Base-by-base conservation (phyloP, 1,140 invertebrate genomes). In the Aethina tumida region DNA sequence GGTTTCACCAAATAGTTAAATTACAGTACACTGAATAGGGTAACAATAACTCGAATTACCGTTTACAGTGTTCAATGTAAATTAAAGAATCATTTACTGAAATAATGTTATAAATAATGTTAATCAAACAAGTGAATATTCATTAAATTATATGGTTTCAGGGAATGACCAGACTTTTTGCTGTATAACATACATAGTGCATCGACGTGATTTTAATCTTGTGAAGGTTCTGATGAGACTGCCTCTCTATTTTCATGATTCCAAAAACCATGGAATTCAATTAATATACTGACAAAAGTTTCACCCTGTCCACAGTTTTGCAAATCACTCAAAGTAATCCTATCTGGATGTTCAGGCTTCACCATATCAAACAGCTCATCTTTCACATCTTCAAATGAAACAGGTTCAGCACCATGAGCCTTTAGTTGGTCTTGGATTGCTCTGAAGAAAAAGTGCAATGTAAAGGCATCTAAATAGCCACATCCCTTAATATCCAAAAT, bases 281-380 rank as follows among this genome's bases (percentile, higher is more conserved):
- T 88, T 41, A 97, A 68, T 60, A 97, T 94, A 55, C 85, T 92
- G 7, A 96, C 75, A 39, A 96, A 86, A 4, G 88, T 93, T 52
- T 91, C 89, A 2, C 90, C 93, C 66, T 93, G 87, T 0, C 90
- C 89, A 68, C 72, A 75, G 5, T 62, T 59, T 4, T 81, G 59
- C 32, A 97, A 68, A 71, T 97, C 93, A 52, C 83, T 73, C 1
- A 95, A 63, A 0, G 90, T 95, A 45, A 97, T 94, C 59, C 79
- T 79, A 3, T 75, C 67, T 0, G 88, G 80, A 66, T 95, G 75
- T 35, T 70, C 72, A 1, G 93, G 91, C 52, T 89, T 84, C 0
- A 96, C 86, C 92, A 98, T 97, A 65, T 97, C 93, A 69, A 96
- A 97, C 50, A 97, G 91, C 67, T 97, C 92, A 68, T 97, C 88